Conservation (phyloP, 2,888 invertebrate species). For the Rutpela maculata region DNA sequence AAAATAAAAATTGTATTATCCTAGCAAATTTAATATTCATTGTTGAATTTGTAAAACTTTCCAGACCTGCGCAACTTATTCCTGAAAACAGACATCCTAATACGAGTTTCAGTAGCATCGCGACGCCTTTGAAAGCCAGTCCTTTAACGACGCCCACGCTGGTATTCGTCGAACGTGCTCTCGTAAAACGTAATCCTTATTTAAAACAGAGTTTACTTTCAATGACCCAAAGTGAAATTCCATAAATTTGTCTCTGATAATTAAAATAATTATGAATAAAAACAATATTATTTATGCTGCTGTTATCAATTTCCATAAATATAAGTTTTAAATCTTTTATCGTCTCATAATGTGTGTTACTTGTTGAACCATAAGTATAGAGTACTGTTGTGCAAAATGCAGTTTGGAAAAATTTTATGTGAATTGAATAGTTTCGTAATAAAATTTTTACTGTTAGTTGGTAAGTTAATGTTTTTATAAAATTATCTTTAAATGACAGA, state of each 20-base stretch:
- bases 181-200: background rate
- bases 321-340: background rate
- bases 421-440: background rate
- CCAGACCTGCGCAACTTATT: conserved; percentile 45
- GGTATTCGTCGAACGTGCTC: conserved; percentile 25
- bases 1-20: conserved; percentile 9
- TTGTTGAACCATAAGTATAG: background rate
- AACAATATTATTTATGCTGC: background rate
- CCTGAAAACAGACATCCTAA: conserved; percentile 35
- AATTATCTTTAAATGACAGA: too few relatives aligned
- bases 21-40: conserved; percentile 40
- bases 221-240: conserved; percentile 1
- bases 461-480: conserved; percentile 12
- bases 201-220: background rate
- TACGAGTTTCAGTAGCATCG: conserved; percentile 46
- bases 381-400: conserved; percentile 26
- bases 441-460: conserved; percentile 10
- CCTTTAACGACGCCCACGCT: conserved; percentile 28
- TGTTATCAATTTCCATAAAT: background rate
- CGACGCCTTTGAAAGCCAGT: conserved; percentile 40
- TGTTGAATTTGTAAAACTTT: conserved; percentile 43
- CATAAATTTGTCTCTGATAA: background rate
- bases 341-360: conserved; percentile 24
- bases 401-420: conserved; percentile 23
- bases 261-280: background rate